phyloP scores from a whole-genome alignment of 2,888 invertebrate species.

The Acanthosepion esculentum region DNA sequence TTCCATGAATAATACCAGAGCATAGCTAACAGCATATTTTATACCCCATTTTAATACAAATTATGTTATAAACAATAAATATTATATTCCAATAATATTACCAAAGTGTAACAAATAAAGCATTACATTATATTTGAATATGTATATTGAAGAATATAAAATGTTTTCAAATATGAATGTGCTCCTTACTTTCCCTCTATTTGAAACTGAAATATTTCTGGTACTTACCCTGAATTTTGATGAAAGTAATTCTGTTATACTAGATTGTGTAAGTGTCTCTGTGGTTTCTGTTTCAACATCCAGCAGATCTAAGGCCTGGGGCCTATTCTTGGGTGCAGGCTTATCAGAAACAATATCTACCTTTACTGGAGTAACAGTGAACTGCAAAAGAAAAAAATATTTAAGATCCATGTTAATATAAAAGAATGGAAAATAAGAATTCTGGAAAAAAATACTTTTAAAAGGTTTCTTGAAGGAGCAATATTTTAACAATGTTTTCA shows the following conservation, averaged over 20 bases:
- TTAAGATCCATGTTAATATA: not conserved
- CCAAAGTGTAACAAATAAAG: no score
- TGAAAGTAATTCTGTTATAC: conserved; percentile 71
- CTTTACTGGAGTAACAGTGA: conserved; percentile 42
- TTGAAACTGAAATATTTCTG: not conserved
- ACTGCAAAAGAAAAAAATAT: not conserved
- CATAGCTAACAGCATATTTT: no score
- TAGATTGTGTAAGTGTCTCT: conserved; percentile 68
- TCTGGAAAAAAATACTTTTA: not conserved
- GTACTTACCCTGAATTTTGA: conserved; percentile 69
- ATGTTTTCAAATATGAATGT: not conserved
- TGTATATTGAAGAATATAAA: not conserved
- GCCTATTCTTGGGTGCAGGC: not conserved
- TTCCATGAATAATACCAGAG: no score
- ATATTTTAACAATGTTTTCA: no score
- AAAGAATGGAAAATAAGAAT: not conserved
- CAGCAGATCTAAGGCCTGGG: conserved; percentile 25
- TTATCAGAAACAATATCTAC: conserved; percentile 36
- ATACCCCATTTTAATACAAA: no score
- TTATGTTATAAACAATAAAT: no score
- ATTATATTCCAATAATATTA: no score
- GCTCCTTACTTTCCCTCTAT: not conserved
- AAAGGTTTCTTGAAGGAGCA: not conserved
- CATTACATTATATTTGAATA: not conserved
- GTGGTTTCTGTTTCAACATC: conserved; percentile 44